Conservation (phyloP, 2,888 invertebrate species). For the Lepidocyrtoides sp. region DNA sequence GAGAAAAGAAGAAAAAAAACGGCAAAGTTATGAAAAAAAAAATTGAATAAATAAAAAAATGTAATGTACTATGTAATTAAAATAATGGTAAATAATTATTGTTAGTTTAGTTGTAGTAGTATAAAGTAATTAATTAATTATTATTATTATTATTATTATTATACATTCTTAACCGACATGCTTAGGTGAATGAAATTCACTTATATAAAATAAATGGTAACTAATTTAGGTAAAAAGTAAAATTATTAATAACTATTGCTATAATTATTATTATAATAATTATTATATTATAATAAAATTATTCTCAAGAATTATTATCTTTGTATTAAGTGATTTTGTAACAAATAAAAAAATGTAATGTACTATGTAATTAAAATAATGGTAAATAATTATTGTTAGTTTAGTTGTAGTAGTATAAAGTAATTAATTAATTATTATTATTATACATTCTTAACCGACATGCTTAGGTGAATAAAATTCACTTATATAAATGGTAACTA, state of each 20-base stretch:
- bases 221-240: slow-evolving; percentile 6
- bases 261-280: slow-evolving; percentile 3
- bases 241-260: no score
- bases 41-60: not conserved
- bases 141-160: no score
- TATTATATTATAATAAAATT: slow-evolving; percentile 24
- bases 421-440: no score
- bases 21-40: not conserved
- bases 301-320: slow-evolving; percentile 49
- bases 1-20: not conserved
- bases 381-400: not conserved
- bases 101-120: no score
- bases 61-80: not conserved
- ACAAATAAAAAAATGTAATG: not conserved
- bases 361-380: no score
- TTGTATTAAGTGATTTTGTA: slow-evolving; percentile 74
- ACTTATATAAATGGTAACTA: slow-evolving; percentile 2
- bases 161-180: not conserved
- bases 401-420: no score
- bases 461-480: slow-evolving; percentile 4
- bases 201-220: not conserved
- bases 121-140: no score
- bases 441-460: not conserved
- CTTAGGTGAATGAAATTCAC: not conserved
- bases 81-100: not conserved